Evolutionary conservation across 2,113 vertebrate species (phyloP).

Genomic region (Baryphthengus martii): DNA sequence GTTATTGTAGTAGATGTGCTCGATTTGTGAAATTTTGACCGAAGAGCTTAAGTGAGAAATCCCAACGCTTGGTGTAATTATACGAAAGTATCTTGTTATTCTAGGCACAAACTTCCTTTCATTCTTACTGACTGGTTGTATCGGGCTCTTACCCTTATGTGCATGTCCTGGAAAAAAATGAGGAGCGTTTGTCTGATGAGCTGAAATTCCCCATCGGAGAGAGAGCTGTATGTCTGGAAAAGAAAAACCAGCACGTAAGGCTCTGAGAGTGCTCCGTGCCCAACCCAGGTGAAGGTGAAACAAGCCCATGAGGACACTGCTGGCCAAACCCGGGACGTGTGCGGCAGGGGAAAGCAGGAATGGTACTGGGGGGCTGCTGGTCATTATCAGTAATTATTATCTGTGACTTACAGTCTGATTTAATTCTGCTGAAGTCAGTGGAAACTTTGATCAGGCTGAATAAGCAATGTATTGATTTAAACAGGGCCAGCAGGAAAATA

Average conservation of each 20-base stretch:
- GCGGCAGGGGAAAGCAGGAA: background rate
- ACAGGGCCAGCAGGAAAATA: background rate
- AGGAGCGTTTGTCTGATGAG: slow-evolving; percentile 94
- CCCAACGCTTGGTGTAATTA: background rate
- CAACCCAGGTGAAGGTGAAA: background rate
- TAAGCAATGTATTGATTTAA: background rate
- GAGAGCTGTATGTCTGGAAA: slow-evolving; percentile 80
- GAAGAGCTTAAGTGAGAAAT: background rate
- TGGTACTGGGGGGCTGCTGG: background rate
- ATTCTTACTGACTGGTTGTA: background rate
- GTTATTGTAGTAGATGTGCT: background rate
- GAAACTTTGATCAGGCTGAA: background rate
- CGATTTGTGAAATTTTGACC: background rate
- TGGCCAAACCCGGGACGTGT: background rate
- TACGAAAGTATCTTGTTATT: background rate
- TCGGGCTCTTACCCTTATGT: slow-evolving; percentile 87
- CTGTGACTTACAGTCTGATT: background rate
- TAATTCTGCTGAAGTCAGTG: background rate
- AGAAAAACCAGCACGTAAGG: background rate
- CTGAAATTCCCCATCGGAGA: slow-evolving; percentile 89
- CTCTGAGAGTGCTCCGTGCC: background rate
- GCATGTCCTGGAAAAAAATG: slow-evolving; percentile 97
- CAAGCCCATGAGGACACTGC: background rate
- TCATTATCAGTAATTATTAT: background rate
- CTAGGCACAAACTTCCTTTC: background rate